Evolutionary conservation across 2,113 vertebrate genomes (phyloP).

Genomic region (Oxygymnocypris stewartii): DNA sequence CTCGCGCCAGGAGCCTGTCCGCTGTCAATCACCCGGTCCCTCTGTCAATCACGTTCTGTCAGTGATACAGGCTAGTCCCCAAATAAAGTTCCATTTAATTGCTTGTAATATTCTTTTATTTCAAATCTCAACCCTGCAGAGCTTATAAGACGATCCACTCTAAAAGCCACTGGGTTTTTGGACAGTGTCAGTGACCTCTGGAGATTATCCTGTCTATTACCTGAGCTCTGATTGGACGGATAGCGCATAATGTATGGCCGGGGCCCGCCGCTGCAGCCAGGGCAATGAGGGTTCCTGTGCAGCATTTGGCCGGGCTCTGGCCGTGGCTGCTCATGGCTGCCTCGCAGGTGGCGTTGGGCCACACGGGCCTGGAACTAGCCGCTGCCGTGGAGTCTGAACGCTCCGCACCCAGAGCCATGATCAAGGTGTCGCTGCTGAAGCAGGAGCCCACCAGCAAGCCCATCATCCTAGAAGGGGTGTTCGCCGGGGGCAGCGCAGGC

Average conservation of each 20-base stretch:
- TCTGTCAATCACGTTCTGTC: too few species aligned
- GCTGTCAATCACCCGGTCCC: too few species aligned
- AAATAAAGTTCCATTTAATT: neutral
- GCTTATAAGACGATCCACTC: neutral
- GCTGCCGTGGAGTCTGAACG: conserved; percentile 82
- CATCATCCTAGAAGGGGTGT: conserved; percentile 89
- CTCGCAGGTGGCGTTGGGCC: conserved; percentile 87
- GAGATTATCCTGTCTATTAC: neutral
- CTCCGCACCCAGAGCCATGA: conserved; percentile 83
- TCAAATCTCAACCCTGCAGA: neutral
- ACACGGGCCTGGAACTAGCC: conserved; percentile 78
- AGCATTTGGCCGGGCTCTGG: conserved; percentile 94
- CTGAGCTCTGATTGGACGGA: conserved; percentile 20
- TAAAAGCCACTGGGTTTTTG: neutral
- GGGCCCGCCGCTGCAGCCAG: conserved; percentile 85
- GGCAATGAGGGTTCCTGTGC: conserved; percentile 94
- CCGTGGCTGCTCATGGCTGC: conserved; percentile 94
- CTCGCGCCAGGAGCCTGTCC: conserved; percentile 44
- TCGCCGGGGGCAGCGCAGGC: conserved; percentile 84
- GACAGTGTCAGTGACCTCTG: neutral
- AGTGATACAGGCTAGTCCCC: conserved; percentile 66
- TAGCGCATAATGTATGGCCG: conserved; percentile 87
- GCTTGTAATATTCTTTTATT: neutral
- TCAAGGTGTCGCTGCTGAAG: conserved; percentile 88
- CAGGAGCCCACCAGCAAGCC: conserved; percentile 80